These are phyloP conservation scores for Scolopax bukidnonensis DNA, from an alignment of 2,797 vertebrate species.

Conservation along the genomic window DNA sequence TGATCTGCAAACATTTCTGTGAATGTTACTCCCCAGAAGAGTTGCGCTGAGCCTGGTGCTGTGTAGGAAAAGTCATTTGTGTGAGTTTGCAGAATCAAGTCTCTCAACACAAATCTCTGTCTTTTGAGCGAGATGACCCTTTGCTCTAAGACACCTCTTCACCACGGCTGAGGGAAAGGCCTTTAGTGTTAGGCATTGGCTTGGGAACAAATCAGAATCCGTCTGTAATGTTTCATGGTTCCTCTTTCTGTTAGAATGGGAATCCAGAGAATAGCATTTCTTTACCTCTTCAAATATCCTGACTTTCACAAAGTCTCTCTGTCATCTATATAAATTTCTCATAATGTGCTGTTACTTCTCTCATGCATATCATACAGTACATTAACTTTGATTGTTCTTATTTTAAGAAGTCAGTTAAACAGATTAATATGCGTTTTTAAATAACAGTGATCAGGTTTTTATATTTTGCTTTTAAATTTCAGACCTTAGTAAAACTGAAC, in stretches of 20 bases:
- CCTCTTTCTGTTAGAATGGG: background rate
- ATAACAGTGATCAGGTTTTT: slow-evolving; percentile 56
- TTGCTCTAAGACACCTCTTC: background rate
- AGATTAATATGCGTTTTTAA: slow-evolving; percentile 55
- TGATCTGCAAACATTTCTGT: background rate
- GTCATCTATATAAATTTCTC: slow-evolving; percentile 4
- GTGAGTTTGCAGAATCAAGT: background rate
- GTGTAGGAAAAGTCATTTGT: background rate
- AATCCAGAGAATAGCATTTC: background rate
- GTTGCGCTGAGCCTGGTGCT: background rate
- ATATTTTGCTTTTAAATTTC: slow-evolving; percentile 53
- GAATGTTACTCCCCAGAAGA: background rate
- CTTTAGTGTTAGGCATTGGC: background rate
- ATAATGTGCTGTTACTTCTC: slow-evolving; percentile 50
- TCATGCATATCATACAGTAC: slow-evolving; percentile 32
- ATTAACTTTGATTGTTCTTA: slow-evolving; percentile 34
- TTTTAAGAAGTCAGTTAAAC: slow-evolving; percentile 52
- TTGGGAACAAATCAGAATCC: background rate
- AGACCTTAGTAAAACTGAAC: slow-evolving; percentile 66
- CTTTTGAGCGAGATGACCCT: background rate
- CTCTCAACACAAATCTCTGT: background rate
- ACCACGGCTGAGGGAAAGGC: background rate
- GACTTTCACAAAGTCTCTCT: slow-evolving; percentile 47
- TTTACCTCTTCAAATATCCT: slow-evolving; percentile 33
- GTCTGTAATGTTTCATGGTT: background rate